These are phyloP conservation scores for Siphonodentalium dalli DNA, from an alignment of 2,888 invertebrate genomes.

Conservation along the genomic window DNA sequence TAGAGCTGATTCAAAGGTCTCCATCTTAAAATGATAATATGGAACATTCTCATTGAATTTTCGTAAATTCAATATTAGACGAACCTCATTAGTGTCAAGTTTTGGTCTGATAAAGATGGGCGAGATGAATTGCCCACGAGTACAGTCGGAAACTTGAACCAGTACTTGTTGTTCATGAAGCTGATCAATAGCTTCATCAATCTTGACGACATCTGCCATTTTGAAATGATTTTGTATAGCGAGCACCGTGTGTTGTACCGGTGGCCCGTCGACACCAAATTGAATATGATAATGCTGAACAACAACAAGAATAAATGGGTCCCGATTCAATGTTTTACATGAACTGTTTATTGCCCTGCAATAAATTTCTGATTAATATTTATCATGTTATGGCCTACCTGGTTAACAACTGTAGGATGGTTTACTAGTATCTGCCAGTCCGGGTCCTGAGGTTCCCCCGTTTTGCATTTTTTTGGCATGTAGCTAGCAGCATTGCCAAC, in stretches of 20 bases:
- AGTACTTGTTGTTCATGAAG: conserved; percentile 12
- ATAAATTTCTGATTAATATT: too few species aligned
- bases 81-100: conserved; percentile 22
- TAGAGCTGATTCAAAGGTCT: conserved; percentile 26
- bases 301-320: conserved; percentile 3
- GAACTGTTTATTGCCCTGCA: too few species aligned
- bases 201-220: conserved; percentile 4
- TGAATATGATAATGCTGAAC: conserved; percentile 6
- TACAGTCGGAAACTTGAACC: conserved; percentile 4
- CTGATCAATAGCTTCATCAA: conserved; percentile 13
- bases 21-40: conserved; percentile 31
- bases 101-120: conserved; percentile 24
- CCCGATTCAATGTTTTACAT: conserved; percentile 13
- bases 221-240: conserved; percentile 1
- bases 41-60: conserved; percentile 18
- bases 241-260: background rate
- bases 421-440: too few species aligned
- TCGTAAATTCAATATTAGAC: conserved; percentile 27
- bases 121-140: conserved; percentile 15
- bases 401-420: too few species aligned
- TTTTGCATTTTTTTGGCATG: too few species aligned
- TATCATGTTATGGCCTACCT: too few species aligned
- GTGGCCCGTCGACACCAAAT: conserved; percentile 1
- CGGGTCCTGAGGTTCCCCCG: too few species aligned
- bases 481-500: too few species aligned